These are phyloP conservation scores for Anoplopoma fimbria DNA, from an alignment of 2,113 vertebrate genomes.

Conservation along the genomic window DNA sequence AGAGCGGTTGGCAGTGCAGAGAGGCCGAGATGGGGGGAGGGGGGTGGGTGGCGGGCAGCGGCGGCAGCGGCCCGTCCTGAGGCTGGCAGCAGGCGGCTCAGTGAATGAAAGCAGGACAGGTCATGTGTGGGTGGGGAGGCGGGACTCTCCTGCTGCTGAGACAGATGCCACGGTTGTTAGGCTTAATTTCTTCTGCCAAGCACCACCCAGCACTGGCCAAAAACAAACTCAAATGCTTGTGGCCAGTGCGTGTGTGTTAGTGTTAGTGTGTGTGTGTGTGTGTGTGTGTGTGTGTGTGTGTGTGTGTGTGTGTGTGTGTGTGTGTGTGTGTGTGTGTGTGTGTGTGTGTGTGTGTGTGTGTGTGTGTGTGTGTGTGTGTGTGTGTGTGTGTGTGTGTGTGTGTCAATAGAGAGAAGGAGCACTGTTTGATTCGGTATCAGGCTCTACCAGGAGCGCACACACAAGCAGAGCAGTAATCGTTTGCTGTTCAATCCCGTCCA, in stretches of 20 bases:
- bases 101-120: slow-evolving; percentile 79
- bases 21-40: slow-evolving; percentile 48
- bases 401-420: slow-evolving; percentile 66
- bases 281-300: slow-evolving; percentile 53
- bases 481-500: slow-evolving; percentile 62
- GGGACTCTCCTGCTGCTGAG: slow-evolving; percentile 84
- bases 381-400: slow-evolving; percentile 52
- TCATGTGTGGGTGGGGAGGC: slow-evolving; percentile 83
- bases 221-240: slow-evolving; percentile 77
- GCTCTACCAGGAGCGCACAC: slow-evolving; percentile 73
- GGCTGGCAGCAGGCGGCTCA: slow-evolving; percentile 77
- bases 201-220: slow-evolving; percentile 75
- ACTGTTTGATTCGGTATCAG: slow-evolving; percentile 75
- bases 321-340: slow-evolving; percentile 51
- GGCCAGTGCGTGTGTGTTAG: slow-evolving; percentile 63
- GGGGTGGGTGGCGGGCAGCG: slow-evolving; percentile 41
- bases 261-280: slow-evolving; percentile 28
- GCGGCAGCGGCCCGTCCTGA: slow-evolving; percentile 72
- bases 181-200: slow-evolving; percentile 82
- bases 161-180: slow-evolving; percentile 85
- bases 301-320: slow-evolving; percentile 59
- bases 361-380: slow-evolving; percentile 49
- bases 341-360: slow-evolving; percentile 32
- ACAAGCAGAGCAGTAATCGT: slow-evolving; percentile 62
- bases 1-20: slow-evolving; percentile 68